These are phyloP conservation scores for Emydura subglobosa DNA, from an alignment of 2,113 vertebrate species.

Conservation along the genomic window DNA sequence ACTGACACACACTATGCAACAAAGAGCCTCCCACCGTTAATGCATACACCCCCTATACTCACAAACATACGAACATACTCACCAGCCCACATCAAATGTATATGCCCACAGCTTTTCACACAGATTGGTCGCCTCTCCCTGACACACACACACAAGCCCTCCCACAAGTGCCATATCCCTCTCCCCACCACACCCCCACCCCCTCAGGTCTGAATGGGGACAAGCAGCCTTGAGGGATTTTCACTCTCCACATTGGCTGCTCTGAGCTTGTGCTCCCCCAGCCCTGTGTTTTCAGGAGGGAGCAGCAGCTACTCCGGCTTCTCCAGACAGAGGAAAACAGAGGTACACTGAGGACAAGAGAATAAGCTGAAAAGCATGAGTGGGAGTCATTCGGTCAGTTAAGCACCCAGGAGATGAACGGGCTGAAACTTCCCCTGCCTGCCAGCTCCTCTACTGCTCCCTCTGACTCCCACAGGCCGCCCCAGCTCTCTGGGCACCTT, in stretches of 20 bases:
- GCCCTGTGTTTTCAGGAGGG: not conserved
- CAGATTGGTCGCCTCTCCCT: not conserved
- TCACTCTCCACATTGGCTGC: not conserved
- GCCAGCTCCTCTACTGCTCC: not conserved
- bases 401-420: not conserved
- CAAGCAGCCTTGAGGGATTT: not conserved
- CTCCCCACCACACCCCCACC: not conserved
- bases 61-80: not conserved
- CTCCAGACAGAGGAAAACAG: too few species aligned
- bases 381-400: not conserved
- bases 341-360: not conserved
- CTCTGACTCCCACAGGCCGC: too few species aligned
- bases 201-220: not conserved
- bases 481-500: not conserved
- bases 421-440: not conserved
- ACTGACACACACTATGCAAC: not conserved
- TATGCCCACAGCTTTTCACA: not conserved
- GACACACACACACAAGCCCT: not conserved
- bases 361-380: not conserved
- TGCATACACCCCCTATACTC: not conserved
- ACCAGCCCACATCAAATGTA: not conserved
- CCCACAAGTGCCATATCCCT: not conserved
- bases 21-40: not conserved
- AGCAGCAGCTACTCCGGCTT: not conserved
- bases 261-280: not conserved